Evolutionary conservation across 2,113 vertebrate species (phyloP).

Genomic region (Motacilla alba): DNA sequence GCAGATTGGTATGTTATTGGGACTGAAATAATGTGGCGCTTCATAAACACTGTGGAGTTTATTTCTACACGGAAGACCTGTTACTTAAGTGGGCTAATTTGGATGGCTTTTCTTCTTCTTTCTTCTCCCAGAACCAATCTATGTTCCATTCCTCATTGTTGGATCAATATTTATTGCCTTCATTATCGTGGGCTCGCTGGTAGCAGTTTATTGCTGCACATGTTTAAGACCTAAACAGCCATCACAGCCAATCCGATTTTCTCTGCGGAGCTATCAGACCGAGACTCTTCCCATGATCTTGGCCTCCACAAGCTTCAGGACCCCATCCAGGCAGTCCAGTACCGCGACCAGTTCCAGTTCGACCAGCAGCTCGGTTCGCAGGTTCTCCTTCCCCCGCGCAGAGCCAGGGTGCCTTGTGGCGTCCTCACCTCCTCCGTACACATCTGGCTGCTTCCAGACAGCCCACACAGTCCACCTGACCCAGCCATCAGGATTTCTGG

Average conservation of each 20-base stretch:
- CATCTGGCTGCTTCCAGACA: constrained; percentile 68
- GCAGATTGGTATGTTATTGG: background rate
- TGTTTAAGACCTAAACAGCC: constrained; percentile 94
- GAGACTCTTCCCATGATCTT: constrained; percentile 98
- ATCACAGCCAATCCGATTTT: constrained; percentile 89
- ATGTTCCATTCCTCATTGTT: constrained; percentile 95
- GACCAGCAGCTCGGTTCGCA: constrained; percentile 79
- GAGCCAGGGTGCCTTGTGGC: constrained; percentile 78
- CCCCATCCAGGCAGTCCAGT: constrained; percentile 91
- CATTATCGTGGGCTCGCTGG: constrained; percentile 89
- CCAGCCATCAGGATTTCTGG: constrained; percentile 80
- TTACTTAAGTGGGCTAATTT: background rate
- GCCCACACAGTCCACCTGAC: constrained; percentile 73
- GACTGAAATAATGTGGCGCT: background rate
- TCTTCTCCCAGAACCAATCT: constrained; percentile 83
- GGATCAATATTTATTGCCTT: constrained; percentile 97
- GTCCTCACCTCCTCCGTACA: constrained; percentile 84
- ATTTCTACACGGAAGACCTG: background rate
- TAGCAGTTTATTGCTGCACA: constrained; percentile 95
- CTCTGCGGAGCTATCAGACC: constrained; percentile 89
- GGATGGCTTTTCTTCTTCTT: background rate
- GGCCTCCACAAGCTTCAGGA: constrained; percentile 80
- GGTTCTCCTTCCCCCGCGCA: constrained; percentile 85
- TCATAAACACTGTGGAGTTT: background rate
- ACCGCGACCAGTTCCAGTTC: constrained; percentile 92